These are phyloP conservation scores for Plagodis dolabraria DNA, from an alignment of 2,888 invertebrate genomes.

Conservation along the genomic window DNA sequence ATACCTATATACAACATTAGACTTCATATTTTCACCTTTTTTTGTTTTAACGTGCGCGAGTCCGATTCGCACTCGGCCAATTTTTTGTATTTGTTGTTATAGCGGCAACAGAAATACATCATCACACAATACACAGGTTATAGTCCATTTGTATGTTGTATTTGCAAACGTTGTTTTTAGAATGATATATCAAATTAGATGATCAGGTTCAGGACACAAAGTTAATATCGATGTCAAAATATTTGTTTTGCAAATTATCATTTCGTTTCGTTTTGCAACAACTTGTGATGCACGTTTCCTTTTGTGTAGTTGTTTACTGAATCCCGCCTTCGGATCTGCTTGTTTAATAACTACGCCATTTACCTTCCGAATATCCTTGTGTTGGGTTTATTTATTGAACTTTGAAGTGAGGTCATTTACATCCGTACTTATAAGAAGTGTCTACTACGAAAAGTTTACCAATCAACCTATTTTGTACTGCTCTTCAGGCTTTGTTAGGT, in stretches of 20 bases:
- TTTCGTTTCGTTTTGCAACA: constrained; percentile 41
- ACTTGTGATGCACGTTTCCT: constrained; percentile 55
- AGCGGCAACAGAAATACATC: too few species aligned
- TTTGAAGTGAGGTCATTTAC: too few species aligned
- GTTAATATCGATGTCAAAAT: constrained; percentile 45
- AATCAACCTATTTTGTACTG: too few species aligned
- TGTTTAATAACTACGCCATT: constrained; percentile 12
- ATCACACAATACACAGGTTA: too few species aligned
- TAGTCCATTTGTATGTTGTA: not conserved
- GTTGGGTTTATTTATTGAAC: not conserved
- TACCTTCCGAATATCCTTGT: constrained; percentile 4
- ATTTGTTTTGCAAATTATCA: constrained; percentile 58
- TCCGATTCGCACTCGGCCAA: too few species aligned
- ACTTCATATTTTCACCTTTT: too few species aligned
- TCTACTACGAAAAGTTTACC: too few species aligned
- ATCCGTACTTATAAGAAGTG: too few species aligned
- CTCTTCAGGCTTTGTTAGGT: too few species aligned
- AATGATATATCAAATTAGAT: constrained; percentile 48
- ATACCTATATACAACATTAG: too few species aligned
- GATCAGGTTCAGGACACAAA: constrained; percentile 51
- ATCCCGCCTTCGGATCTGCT: constrained; percentile 12
- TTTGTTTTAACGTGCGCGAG: too few species aligned
- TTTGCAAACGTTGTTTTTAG: constrained; percentile 37
- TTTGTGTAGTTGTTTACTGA: constrained; percentile 37
- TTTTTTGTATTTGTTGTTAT: too few species aligned